phyloP scores from a whole-genome alignment of 2,797 vertebrate species.

The Pristis pectinata region DNA sequence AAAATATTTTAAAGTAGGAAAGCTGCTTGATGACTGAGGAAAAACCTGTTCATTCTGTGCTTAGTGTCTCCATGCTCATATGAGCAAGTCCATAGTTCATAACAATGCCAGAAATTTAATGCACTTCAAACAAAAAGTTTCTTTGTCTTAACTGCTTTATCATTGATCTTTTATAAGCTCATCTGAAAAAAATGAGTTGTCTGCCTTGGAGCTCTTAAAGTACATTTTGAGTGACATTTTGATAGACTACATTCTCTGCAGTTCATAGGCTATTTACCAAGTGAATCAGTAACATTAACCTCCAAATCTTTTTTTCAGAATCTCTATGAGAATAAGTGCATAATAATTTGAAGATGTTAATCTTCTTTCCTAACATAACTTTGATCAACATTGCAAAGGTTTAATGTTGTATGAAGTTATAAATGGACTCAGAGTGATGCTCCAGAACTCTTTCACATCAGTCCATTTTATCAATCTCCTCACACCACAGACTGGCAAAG shows the following conservation, averaged over 20 bases:
- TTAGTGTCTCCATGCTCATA: neutral
- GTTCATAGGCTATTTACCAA: neutral
- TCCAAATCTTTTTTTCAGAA: neutral
- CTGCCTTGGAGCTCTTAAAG: neutral
- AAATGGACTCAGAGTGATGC: neutral
- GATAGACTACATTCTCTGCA: neutral
- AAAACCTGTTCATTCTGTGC: neutral
- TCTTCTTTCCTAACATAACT: neutral
- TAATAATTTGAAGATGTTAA: slow-evolving; percentile 29
- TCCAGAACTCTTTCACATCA: neutral
- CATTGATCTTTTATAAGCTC: neutral
- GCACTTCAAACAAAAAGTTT: slow-evolving; percentile 1
- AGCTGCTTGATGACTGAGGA: neutral
- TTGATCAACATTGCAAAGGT: neutral
- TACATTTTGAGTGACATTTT: neutral
- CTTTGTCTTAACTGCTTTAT: slow-evolving; percentile 5
- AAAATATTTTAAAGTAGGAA: neutral
- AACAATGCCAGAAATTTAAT: slow-evolving; percentile 6
- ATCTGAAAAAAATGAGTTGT: neutral
- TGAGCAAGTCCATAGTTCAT: neutral
- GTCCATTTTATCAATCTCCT: neutral
- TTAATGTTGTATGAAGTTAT: neutral
- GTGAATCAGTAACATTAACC: neutral
- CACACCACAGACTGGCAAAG: neutral
- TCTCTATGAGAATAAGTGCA: neutral